phyloP scores from a whole-genome alignment of 2,888 invertebrate genomes.

The Ochlodes sylvanus region DNA sequence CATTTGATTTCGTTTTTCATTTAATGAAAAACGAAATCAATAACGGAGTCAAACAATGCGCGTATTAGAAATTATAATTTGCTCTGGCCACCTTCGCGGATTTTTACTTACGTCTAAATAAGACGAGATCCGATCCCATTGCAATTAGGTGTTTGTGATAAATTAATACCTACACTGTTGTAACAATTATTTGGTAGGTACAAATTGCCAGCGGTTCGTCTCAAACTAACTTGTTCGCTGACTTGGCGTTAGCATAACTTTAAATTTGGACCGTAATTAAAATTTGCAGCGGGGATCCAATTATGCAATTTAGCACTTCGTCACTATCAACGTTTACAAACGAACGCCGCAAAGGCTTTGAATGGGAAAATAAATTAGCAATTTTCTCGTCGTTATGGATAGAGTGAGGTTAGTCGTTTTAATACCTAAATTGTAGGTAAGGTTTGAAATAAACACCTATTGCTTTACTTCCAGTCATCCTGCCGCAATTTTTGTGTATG shows the following conservation, averaged over 20 bases:
- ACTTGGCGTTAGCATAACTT: constrained; percentile 58
- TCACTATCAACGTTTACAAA: constrained; percentile 41
- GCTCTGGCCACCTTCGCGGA: too few species aligned
- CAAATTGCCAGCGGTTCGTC: constrained; percentile 12
- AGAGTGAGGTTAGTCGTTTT: background rate
- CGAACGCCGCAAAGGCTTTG: constrained; percentile 33
- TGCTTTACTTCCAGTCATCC: background rate
- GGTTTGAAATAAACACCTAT: background rate
- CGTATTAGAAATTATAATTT: too few species aligned
- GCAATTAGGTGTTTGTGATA: too few species aligned
- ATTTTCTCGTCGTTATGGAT: constrained; percentile 20
- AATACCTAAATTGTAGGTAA: background rate
- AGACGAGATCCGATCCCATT: too few species aligned
- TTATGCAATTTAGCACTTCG: constrained; percentile 58
- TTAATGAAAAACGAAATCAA: too few species aligned
- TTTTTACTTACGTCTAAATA: too few species aligned
- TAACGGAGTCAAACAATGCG: too few species aligned
- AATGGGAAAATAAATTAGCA: constrained; percentile 31
- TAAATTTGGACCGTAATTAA: constrained; percentile 64
- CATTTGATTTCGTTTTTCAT: too few species aligned
- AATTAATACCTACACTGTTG: constrained; percentile 4
- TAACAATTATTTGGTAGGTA: background rate
- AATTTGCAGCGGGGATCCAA: constrained; percentile 59
- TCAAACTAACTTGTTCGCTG: constrained; percentile 40
- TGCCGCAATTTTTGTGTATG: background rate